Evolutionary conservation across 2,797 vertebrate genomes (phyloP).

Genomic region (Denticeps clupeoides): DNA sequence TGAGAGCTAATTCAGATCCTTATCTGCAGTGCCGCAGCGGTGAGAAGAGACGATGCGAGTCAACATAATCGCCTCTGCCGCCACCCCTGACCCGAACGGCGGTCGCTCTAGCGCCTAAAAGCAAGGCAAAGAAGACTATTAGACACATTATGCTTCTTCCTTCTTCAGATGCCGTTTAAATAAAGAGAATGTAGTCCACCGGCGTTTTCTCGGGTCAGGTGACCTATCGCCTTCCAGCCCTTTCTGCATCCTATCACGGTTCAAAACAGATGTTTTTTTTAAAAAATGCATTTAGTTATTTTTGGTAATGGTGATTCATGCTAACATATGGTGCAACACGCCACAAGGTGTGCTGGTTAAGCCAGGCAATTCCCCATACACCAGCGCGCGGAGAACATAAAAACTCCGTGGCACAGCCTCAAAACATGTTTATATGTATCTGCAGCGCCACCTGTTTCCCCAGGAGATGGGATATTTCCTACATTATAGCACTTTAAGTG

Average conservation of each 20-base stretch:
- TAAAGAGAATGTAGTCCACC: too few species aligned
- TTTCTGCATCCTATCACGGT: too few species aligned
- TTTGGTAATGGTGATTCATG: background rate
- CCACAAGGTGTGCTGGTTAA: background rate
- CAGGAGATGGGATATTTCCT: too few species aligned
- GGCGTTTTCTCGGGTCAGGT: too few species aligned
- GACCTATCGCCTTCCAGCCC: too few species aligned
- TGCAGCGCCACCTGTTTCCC: too few species aligned
- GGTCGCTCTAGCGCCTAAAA: too few species aligned
- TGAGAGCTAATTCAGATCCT: constrained; percentile 63
- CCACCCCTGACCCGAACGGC: background rate
- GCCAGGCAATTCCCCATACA: background rate
- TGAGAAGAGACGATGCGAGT: constrained; percentile 45
- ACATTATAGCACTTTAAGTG: too few species aligned
- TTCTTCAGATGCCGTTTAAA: too few species aligned
- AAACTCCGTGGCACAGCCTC: background rate
- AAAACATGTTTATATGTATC: background rate
- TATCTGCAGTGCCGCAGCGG: constrained; percentile 54
- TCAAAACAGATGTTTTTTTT: too few species aligned
- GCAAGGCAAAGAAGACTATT: too few species aligned
- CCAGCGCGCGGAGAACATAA: background rate
- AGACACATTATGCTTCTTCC: too few species aligned
- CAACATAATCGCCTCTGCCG: constrained; percentile 47
- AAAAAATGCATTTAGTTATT: background rate
- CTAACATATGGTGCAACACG: background rate